Conservation (phyloP, 2,113 vertebrate species). For the Hypocryptadius cinnamomeus region DNA sequence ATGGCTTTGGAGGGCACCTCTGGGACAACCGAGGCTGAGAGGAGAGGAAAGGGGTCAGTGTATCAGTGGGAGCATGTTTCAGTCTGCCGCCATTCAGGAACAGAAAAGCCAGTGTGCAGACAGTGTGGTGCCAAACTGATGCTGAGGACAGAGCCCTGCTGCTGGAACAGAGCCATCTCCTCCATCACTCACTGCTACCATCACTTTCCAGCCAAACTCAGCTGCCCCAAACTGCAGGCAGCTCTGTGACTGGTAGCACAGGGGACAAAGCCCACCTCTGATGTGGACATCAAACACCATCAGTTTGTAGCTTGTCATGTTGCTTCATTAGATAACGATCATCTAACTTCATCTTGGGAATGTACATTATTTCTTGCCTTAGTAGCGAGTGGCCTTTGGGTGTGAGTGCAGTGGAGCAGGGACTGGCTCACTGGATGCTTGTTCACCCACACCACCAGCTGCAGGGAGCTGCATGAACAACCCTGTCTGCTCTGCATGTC, state of each 20-base stretch:
- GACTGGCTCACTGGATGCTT: neutral
- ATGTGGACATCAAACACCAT: neutral
- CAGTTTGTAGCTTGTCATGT: neutral
- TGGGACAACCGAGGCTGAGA: neutral
- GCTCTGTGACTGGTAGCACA: neutral
- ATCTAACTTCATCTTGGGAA: neutral
- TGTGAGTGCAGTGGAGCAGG: neutral
- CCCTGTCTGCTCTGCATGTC: neutral
- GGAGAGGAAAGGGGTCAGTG: conserved; percentile 19
- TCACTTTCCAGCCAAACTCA: neutral
- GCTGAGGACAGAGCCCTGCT: conserved; percentile 20
- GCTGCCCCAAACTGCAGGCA: neutral
- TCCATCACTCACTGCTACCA: neutral
- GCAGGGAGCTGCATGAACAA: neutral
- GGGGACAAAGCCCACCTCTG: neutral
- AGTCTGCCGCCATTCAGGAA: conserved; percentile 14
- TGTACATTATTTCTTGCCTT: neutral
- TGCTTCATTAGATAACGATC: neutral
- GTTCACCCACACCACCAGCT: neutral
- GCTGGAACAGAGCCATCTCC: conserved; percentile 24
- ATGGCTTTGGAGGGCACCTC: neutral
- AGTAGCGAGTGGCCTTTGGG: neutral
- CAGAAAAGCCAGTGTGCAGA: neutral
- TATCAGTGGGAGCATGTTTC: neutral
- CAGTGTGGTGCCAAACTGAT: conserved; percentile 35